These are phyloP conservation scores for Garrulus glandarius DNA, from an alignment of 2,797 vertebrate species.

Conservation along the genomic window DNA sequence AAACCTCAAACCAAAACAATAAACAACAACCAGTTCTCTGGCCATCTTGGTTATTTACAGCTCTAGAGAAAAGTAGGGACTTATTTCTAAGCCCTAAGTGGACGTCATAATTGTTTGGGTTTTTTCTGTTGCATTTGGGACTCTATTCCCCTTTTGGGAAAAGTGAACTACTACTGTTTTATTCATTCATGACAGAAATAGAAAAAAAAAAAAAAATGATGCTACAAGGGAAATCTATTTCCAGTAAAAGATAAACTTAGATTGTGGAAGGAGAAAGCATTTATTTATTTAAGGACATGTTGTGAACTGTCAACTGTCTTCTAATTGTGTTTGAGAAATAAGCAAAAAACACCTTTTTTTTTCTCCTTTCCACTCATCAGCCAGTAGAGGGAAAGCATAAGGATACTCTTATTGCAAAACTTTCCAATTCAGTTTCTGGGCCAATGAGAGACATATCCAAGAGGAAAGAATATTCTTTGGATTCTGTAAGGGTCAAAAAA, in stretches of 20 bases:
- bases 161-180: neutral
- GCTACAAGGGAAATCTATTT: neutral
- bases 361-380: neutral
- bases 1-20: neutral
- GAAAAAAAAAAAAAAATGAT: neutral
- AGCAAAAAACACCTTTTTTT: neutral
- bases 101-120: neutral
- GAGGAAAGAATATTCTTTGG: neutral
- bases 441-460: neutral
- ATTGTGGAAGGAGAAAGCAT: fast-evolving
- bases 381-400: neutral
- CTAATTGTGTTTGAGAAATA: neutral
- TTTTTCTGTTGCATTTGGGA: neutral
- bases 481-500: neutral
- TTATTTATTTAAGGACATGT: neutral
- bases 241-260: neutral
- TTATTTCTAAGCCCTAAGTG: neutral
- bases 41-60: neutral
- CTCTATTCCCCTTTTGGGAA: neutral
- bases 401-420: neutral
- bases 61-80: neutral
- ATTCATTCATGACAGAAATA: neutral
- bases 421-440: neutral
- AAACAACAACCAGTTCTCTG: fast-evolving
- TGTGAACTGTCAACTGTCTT: neutral